These are phyloP conservation scores for Colostygia pectinataria DNA, from an alignment of 2,888 invertebrate species.

Conservation along the genomic window DNA sequence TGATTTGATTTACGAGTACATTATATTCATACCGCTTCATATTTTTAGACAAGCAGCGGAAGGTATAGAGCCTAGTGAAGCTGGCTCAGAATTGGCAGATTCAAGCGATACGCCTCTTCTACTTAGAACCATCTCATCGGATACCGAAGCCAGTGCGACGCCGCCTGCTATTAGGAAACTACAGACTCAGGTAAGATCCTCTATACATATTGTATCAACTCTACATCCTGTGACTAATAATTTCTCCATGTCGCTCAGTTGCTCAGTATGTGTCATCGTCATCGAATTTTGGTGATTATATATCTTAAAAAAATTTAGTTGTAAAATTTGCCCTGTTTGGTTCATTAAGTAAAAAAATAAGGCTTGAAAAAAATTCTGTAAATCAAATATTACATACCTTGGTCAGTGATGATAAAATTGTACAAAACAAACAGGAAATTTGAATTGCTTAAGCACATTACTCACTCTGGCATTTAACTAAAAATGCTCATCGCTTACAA, in stretches of 20 bases:
- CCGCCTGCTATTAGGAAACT: constrained; percentile 71
- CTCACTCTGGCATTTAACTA: neutral
- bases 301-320: too few relatives aligned
- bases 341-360: too few relatives aligned
- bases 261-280: too few relatives aligned
- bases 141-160: constrained; percentile 76
- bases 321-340: too few relatives aligned
- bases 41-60: constrained; percentile 62
- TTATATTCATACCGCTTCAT: too few relatives aligned
- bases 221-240: too few relatives aligned
- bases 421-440: neutral
- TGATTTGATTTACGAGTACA: too few relatives aligned
- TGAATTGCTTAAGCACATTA: neutral
- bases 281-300: too few relatives aligned
- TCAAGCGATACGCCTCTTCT: constrained; percentile 78
- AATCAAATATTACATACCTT: too few relatives aligned
- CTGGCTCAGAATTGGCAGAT: constrained; percentile 65
- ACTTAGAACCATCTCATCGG: constrained; percentile 84
- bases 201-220: neutral
- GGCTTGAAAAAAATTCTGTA: too few relatives aligned
- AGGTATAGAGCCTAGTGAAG: constrained; percentile 63
- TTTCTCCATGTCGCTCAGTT: too few relatives aligned
- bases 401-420: too few relatives aligned
- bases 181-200: constrained; percentile 62
- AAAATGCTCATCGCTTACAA: neutral